phyloP scores from a whole-genome alignment of 2,888 invertebrate species.

The Linnaemya vulpina region DNA sequence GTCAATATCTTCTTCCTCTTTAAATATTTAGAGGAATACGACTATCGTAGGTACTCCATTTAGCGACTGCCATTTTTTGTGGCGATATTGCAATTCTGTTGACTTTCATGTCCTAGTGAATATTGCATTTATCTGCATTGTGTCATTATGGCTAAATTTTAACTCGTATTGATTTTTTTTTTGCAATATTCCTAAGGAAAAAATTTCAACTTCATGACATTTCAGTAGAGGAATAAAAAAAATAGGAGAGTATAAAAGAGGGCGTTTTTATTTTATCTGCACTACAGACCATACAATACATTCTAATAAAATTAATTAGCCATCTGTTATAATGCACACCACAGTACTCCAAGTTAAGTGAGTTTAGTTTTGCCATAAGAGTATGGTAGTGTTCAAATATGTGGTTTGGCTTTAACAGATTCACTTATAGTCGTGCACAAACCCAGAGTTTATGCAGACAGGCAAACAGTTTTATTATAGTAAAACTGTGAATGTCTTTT shows the following conservation, averaged over 20 bases:
- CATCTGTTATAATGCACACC: constrained; percentile 76
- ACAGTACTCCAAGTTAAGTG: constrained; percentile 68
- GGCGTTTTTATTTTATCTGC: not conserved
- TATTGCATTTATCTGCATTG: constrained; percentile 64
- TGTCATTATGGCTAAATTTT: constrained; percentile 50
- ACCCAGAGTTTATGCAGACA: not conserved
- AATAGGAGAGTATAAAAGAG: not conserved
- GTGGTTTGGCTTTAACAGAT: constrained; percentile 45
- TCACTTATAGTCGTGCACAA: not conserved
- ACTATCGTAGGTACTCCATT: not conserved
- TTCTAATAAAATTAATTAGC: constrained; percentile 80
- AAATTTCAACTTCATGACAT: constrained; percentile 10
- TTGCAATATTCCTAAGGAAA: not conserved
- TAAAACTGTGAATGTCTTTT: too few relatives aligned
- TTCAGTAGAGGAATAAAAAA: not conserved
- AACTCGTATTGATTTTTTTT: constrained; percentile 37
- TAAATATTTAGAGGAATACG: too few relatives aligned
- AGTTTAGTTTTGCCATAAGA: constrained; percentile 32
- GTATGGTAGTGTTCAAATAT: constrained; percentile 44
- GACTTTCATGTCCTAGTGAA: constrained; percentile 19
- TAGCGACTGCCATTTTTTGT: not conserved
- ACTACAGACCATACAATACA: not conserved
- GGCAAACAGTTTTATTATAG: not conserved
- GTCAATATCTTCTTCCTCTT: too few relatives aligned
- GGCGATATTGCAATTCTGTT: not conserved